A percentile compares a stretch with the other conserved stretches of the same genome.
Evolutionary conservation across 1,140 invertebrate genomes (phyloP).

Genomic region (Bombus superbus): DNA sequence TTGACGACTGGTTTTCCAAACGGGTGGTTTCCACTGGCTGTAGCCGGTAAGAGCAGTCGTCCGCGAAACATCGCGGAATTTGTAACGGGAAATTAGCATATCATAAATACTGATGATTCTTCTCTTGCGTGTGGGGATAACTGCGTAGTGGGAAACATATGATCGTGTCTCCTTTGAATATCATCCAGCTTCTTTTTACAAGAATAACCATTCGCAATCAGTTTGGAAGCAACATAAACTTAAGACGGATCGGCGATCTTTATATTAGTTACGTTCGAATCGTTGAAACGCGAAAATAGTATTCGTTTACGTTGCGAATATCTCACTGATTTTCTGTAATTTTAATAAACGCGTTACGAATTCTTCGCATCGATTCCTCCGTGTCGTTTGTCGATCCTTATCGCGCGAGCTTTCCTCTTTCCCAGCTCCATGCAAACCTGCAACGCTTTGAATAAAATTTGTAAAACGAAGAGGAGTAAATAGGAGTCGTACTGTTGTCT

Average conservation of each 20-base stretch:
- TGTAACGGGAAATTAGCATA: constrained; percentile 81
- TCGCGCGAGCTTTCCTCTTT: too few species aligned
- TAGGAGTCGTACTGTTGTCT: not conserved
- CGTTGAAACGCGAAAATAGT: too few species aligned
- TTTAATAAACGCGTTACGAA: too few species aligned
- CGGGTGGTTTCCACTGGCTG: constrained; percentile 66
- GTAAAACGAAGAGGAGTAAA: constrained; percentile 12
- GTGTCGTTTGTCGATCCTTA: too few species aligned
- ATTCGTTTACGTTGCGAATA: too few species aligned
- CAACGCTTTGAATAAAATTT: not conserved
- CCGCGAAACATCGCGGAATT: constrained; percentile 78
- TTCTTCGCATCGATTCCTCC: too few species aligned
- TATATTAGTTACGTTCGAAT: too few species aligned
- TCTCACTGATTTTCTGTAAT: too few species aligned
- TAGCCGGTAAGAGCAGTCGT: constrained; percentile 65
- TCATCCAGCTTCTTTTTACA: not conserved
- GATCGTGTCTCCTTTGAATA: constrained; percentile 45
- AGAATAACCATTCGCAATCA: not conserved
- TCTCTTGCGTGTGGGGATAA: constrained; percentile 11
- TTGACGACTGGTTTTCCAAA: constrained; percentile 70
- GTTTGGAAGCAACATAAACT: not conserved
- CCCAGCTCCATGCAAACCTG: too few species aligned
- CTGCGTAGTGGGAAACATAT: constrained; percentile 14
- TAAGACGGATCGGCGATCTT: not conserved
- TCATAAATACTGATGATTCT: constrained; percentile 80